Base-by-base conservation (phyloP, 2,113 vertebrate genomes). In the Anoura caudifer region DNA sequence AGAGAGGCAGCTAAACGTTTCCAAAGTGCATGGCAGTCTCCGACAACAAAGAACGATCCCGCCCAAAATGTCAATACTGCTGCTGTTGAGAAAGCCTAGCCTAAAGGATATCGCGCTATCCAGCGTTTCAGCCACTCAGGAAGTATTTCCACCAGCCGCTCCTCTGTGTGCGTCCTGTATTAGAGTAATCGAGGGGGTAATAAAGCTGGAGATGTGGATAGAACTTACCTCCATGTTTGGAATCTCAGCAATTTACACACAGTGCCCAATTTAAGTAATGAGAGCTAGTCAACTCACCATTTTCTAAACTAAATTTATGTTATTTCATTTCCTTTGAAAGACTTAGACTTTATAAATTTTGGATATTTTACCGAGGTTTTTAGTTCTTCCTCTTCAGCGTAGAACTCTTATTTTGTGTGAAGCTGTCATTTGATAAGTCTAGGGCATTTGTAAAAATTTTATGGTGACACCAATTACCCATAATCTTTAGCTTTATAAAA, bases 241-340 rank as follows among this genome's bases (percentile, higher is more conserved):
- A 61, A 47, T 38, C 47, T 38, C 36, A 72, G 19, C 13, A 54
- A 1, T 63, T 76, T 76, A 65, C 31, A 41, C 38, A 16, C 45
- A 45, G 41, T 38, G 5, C 69, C 8, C n/a, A 92, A 26, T 36
- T 54, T 33, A 70, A 50, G 15, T 72, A 75, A 3, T 26, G 38
- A 75, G 38, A 85, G 10, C 11, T n/a, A 59, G 75, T n/a, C 28
- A 94, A 2, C 4, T 38, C 12, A 8, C 38, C 24, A 13, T 61
- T 83, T 50, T 90, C 50, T 56, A 89, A 83, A 75, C 22, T 38
- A 28, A 92, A 85, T 69, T 33, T n/a, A 47, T 82, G 56, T 47
- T 45, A 9, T 38, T 70, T 90, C 33, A 73, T 41, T 95, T 67
- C 75, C 41, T 72, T 94, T 59, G 59, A 92, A 92, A 77, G 28